These are phyloP conservation scores for Gandaritis pyraliata DNA, from an alignment of 2,888 invertebrate genomes.

Conservation along the genomic window DNA sequence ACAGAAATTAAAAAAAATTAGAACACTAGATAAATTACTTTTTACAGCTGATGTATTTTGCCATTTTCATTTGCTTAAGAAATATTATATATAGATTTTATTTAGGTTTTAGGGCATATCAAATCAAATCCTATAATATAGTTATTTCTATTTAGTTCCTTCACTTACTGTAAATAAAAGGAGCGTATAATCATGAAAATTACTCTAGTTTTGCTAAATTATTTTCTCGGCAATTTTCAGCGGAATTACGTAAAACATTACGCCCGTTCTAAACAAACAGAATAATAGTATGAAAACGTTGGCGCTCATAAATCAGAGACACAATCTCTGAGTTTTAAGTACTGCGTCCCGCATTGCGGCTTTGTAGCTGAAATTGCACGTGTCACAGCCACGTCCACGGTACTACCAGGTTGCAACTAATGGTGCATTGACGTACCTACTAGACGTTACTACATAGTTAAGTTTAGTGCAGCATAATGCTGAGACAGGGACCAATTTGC, in stretches of 20 bases:
- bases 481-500: too few relatives aligned
- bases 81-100: too few relatives aligned
- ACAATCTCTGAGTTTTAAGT: conserved; percentile 53
- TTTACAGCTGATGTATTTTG: too few relatives aligned
- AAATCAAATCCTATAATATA: too few relatives aligned
- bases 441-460: too few relatives aligned
- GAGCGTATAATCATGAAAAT: not conserved
- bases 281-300: conserved; percentile 40
- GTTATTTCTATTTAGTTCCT: too few relatives aligned
- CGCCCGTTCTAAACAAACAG: conserved; percentile 32
- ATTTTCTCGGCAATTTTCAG: conserved; percentile 10
- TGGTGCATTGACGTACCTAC: conserved; percentile 41
- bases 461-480: too few relatives aligned
- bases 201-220: not conserved
- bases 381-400: conserved; percentile 43
- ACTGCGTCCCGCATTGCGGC: conserved; percentile 68
- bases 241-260: conserved; percentile 26
- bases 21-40: too few relatives aligned
- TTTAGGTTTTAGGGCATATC: too few relatives aligned
- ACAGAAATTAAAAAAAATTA: too few relatives aligned
- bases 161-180: too few relatives aligned
- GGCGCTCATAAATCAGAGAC: conserved; percentile 43
- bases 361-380: conserved; percentile 56
- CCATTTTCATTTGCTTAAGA: too few relatives aligned
- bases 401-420: conserved; percentile 40